Evolutionary conservation across 2,888 invertebrate genomes (phyloP), one percentile per base, ranked within the genome.

Genomic region (Cheilosia pagana): DNA sequence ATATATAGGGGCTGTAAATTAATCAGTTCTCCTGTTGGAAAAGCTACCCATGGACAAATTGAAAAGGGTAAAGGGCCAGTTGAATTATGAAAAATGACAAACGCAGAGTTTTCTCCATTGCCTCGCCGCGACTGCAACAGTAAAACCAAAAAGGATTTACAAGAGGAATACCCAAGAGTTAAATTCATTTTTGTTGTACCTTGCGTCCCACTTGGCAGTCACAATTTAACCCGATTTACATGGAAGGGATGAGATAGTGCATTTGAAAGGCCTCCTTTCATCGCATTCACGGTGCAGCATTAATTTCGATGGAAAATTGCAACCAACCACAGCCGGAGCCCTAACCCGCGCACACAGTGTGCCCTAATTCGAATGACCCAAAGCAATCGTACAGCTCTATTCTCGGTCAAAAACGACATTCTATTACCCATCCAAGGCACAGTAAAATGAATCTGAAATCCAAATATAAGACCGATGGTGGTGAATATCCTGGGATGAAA

Each of bases 311-410:
- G 5, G 19, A 35, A 55, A 55, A 19, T 7, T 21, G 8, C 48
- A 48, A 21, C 21, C 2, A 21, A 14, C 16, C 43, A 16, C 3
- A 43, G 16, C 5, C 43, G 5, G 7, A 43, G 41, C 3, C 3
- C 6, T 2, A 41, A 6, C 0, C 2, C 21, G 21, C 21, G 48
- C 48, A 7, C 52, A 25, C 52, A 52, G 16, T 31, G 31, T 55
- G 55, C 19, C 31, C 55, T 55, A 31, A 55, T 55, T 55, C 31
- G 55, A 55, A 31, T 31, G 55, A 55, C 31, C 55, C 31, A 35
- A 31, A 35, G 31, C 55, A 55, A 5, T 31, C 10, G 48, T 48
- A 31, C 19, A 31, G 10, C 25, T 10, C 16, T 52, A 28, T 16
- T 28, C 25, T 28, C 25, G 52, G 25, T 52, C 25, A 52, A 52